A percentile compares a stretch with the other conserved stretches of the same genome.
Evolutionary conservation across 2,888 invertebrate genomes (phyloP).

Genomic region (Cylindroiulus punctatus): DNA sequence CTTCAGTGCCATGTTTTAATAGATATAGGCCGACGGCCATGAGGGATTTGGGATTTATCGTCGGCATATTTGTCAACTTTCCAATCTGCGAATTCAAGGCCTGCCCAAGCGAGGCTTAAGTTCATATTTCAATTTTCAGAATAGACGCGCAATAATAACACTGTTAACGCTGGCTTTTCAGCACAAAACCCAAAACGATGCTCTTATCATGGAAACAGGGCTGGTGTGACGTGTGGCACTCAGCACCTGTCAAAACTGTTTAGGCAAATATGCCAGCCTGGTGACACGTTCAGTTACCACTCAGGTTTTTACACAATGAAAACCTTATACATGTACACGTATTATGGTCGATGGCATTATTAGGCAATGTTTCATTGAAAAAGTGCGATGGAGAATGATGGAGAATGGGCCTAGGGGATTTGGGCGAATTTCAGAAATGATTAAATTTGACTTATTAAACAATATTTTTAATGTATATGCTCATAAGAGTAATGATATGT

Average conservation of each 20-base stretch:
- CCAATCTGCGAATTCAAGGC: background rate
- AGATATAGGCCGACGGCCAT: background rate
- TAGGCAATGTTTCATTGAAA: slow-evolving; percentile 14
- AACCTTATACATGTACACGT: background rate
- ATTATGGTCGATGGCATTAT: background rate
- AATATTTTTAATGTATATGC: no score
- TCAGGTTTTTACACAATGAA: background rate
- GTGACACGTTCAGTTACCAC: background rate
- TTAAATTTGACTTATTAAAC: no score
- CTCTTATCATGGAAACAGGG: background rate
- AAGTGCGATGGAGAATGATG: background rate
- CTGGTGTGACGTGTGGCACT: background rate
- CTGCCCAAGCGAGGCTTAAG: slow-evolving; percentile 12
- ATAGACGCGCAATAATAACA: slow-evolving; percentile 20
- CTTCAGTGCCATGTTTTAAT: background rate
- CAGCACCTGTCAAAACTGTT: slow-evolving; percentile 12
- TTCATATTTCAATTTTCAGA: slow-evolving; percentile 26
- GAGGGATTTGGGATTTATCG: background rate
- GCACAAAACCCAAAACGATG: background rate
- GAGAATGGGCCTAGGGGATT: no score
- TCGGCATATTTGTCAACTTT: slow-evolving; percentile 2
- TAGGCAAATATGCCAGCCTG: slow-evolving; percentile 20
- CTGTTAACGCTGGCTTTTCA: background rate
- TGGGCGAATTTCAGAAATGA: no score
- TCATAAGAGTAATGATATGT: no score